Evolutionary conservation across 2,888 invertebrate genomes (phyloP).

Genomic region (Peribatodes rhomboidaria): DNA sequence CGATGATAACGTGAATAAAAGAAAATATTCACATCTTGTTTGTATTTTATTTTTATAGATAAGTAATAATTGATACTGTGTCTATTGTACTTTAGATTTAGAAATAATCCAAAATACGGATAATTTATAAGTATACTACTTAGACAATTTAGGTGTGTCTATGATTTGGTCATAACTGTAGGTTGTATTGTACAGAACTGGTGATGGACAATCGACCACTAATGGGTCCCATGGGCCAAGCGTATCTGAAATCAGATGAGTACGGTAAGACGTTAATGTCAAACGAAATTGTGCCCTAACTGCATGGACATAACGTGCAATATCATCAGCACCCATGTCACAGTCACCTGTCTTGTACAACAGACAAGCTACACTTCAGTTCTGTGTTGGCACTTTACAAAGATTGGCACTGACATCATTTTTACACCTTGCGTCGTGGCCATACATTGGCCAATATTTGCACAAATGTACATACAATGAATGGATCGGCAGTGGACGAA

Average conservation of each 20-base stretch:
- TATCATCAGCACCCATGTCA: constrained; percentile 55
- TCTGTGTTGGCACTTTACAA: constrained; percentile 37
- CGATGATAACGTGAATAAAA: too few species aligned
- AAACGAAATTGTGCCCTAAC: constrained; percentile 71
- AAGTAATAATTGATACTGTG: too few species aligned
- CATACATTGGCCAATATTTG: constrained; percentile 1
- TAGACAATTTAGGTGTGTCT: neutral
- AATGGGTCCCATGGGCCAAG: constrained; percentile 92
- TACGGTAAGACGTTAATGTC: constrained; percentile 89
- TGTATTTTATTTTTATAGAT: too few species aligned
- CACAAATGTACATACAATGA: neutral
- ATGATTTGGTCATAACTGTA: constrained; percentile 58
- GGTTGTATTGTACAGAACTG: constrained; percentile 84
- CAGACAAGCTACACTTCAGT: constrained; percentile 54
- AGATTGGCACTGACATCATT: constrained; percentile 32
- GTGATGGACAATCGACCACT: constrained; percentile 92
- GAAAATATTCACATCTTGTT: too few species aligned
- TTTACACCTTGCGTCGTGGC: constrained; percentile 7
- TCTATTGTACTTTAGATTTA: too few species aligned
- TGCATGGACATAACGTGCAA: constrained; percentile 79
- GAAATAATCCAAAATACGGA: neutral
- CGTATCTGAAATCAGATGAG: constrained; percentile 94
- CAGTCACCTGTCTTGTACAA: constrained; percentile 69
- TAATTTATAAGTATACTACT: neutral
- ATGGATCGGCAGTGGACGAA: neutral